These are phyloP conservation scores for Elanus axillaris DNA, from an alignment of 2,113 vertebrate genomes.

Conservation along the genomic window DNA sequence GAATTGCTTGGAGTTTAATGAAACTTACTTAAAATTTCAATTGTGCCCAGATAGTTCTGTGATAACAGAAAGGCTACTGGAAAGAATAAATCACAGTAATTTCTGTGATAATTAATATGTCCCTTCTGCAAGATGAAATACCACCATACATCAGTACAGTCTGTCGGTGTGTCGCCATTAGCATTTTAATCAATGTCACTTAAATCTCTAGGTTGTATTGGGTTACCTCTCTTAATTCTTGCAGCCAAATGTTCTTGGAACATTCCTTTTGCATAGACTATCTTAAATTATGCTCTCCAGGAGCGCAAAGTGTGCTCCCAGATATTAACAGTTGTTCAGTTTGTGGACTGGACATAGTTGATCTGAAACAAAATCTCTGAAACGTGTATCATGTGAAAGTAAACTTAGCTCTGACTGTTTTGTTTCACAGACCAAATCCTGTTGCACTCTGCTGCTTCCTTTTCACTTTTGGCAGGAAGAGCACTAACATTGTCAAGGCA, in stretches of 20 bases:
- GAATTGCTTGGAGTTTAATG: background rate
- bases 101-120: background rate
- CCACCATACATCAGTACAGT: background rate
- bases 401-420: background rate
- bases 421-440: background rate
- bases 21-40: background rate
- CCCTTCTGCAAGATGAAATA: background rate
- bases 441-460: background rate
- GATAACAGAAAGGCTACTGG: background rate
- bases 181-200: background rate
- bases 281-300: background rate
- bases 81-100: background rate
- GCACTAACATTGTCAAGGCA: background rate
- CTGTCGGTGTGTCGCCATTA: background rate
- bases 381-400: rapidly evolving
- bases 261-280: background rate
- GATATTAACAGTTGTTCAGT: background rate
- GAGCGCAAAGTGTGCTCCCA: background rate
- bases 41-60: background rate
- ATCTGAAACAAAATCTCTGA: background rate
- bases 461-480: background rate
- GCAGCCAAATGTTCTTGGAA: background rate
- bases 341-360: background rate
- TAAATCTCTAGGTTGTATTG: background rate
- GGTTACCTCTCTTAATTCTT: background rate